These are phyloP conservation scores for Melanchra persicariae DNA, from an alignment of 2,888 invertebrate genomes.

Conservation along the genomic window DNA sequence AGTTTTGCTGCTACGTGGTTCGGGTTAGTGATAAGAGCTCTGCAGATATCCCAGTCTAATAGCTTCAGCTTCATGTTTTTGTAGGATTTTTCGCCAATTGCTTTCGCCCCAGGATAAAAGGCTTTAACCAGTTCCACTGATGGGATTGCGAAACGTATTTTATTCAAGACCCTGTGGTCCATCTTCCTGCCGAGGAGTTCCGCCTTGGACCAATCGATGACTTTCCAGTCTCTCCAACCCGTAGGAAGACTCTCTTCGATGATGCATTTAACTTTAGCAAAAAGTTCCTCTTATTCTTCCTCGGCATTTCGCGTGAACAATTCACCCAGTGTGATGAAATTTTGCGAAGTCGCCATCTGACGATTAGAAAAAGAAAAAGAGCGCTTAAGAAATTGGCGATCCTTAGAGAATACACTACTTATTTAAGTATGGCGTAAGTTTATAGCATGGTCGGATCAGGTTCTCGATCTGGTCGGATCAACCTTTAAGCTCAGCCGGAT, in stretches of 20 bases:
- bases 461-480: background rate
- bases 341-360: background rate
- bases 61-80: conserved; percentile 4
- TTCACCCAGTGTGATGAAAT: background rate
- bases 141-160: conserved; percentile 1
- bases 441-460: background rate
- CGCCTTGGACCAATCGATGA: conserved; percentile 12
- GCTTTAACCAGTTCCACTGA: conserved; percentile 4
- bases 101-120: background rate
- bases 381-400: background rate
- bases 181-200: conserved; percentile 9
- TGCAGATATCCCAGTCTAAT: conserved; percentile 21
- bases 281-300: background rate
- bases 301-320: background rate
- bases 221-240: conserved; percentile 7
- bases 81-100: background rate
- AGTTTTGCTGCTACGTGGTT: conserved; percentile 2
- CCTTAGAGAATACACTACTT: background rate
- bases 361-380: background rate
- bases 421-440: too few species aligned
- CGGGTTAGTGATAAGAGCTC: background rate
- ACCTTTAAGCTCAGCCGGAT: background rate
- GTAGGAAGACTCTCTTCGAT: background rate
- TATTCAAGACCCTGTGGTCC: background rate
- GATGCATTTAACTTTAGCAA: background rate